Evolutionary conservation across 2,113 vertebrate species (phyloP).

Genomic region (Onychorhynchus coronatus): DNA sequence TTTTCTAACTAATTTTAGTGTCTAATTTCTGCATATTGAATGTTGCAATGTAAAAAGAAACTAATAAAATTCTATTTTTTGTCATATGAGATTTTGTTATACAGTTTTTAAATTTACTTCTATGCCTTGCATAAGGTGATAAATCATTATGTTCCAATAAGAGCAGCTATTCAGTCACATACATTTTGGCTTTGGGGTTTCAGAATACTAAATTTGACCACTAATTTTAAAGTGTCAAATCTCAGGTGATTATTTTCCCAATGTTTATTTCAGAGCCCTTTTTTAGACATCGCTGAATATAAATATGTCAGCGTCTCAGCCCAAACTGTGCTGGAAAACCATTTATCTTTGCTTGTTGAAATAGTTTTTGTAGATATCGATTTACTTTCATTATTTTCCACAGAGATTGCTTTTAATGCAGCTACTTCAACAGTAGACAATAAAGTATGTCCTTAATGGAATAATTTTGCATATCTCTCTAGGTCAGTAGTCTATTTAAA

Average conservation of each 20-base stretch:
- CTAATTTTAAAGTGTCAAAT: background rate
- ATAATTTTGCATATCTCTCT: background rate
- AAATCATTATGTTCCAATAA: slow-evolving; percentile 25
- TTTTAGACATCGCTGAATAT: background rate
- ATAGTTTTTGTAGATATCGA: background rate
- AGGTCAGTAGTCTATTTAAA: background rate
- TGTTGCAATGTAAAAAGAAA: background rate
- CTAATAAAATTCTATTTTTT: background rate
- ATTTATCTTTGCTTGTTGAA: slow-evolving; percentile 15
- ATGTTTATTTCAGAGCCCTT: background rate
- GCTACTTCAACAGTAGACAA: background rate
- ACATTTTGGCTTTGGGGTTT: background rate
- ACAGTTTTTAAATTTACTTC: background rate
- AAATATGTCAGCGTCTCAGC: background rate
- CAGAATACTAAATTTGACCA: slow-evolving; percentile 20
- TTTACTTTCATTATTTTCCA: background rate
- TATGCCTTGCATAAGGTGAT: background rate
- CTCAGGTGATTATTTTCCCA: slow-evolving; percentile 3
- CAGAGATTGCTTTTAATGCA: background rate
- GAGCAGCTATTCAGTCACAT: background rate
- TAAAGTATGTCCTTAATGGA: background rate
- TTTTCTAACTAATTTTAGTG: background rate
- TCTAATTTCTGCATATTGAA: background rate
- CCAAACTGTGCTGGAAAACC: background rate
- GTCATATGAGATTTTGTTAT: background rate